These are phyloP conservation scores for Rosalia funebris DNA, from an alignment of 2,888 invertebrate genomes.

Conservation along the genomic window DNA sequence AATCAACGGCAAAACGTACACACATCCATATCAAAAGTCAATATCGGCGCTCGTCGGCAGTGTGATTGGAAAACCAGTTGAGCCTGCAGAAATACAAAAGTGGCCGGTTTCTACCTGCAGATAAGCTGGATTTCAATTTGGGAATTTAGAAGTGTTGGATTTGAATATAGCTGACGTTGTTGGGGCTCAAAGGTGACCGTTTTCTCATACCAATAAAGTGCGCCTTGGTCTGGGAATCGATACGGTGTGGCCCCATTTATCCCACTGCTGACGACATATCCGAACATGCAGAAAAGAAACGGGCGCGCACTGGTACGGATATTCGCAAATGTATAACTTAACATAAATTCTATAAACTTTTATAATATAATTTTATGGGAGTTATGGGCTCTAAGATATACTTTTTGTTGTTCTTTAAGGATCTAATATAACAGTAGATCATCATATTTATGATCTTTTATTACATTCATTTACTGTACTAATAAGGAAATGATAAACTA, in stretches of 20 bases:
- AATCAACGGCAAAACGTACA: conserved; percentile 15
- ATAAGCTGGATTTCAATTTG: conserved; percentile 52
- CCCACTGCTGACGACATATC: conserved; percentile 38
- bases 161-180: conserved; percentile 50
- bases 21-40: conserved; percentile 19
- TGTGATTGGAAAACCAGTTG: conserved; percentile 28
- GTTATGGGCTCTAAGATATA: too few relatives aligned
- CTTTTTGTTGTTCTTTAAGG: too few relatives aligned
- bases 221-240: conserved; percentile 36
- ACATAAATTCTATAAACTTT: not conserved
- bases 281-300: conserved; percentile 26
- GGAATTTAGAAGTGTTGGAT: conserved; percentile 51
- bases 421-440: too few relatives aligned
- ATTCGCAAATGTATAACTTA: not conserved
- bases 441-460: too few relatives aligned
- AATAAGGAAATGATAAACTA: too few relatives aligned
- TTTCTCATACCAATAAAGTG: conserved; percentile 48
- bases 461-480: too few relatives aligned
- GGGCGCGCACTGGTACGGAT: conserved; percentile 20
- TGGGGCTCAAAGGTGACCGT: conserved; percentile 40
- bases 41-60: conserved; percentile 8
- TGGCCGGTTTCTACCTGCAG: conserved; percentile 30
- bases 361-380: not conserved
- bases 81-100: conserved; percentile 32
- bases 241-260: conserved; percentile 34